Percentiles rank a stretch among this genome's conserved stretches.
Conservation (phyloP, 2,888 invertebrate genomes). For the Chironomus tentans region DNA sequence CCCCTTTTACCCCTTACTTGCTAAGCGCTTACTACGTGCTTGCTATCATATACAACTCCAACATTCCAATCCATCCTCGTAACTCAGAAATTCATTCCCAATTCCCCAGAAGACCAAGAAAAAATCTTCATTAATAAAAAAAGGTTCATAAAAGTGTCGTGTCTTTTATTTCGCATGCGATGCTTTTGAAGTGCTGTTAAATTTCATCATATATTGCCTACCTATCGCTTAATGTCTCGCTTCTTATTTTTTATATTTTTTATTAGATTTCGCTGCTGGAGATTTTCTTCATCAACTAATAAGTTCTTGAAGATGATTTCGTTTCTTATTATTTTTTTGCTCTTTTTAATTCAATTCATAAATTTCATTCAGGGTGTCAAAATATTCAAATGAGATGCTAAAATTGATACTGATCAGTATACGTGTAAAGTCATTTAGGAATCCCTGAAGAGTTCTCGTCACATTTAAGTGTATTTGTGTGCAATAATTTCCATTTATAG, state of each 20-base stretch:
- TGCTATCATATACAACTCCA: no score
- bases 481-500: no score
- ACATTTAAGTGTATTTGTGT: no score
- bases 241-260: conserved; percentile 4
- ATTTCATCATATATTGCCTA: conserved; percentile 15
- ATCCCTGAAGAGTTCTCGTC: background rate
- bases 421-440: background rate
- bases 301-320: background rate
- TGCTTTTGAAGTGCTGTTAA: conserved; percentile 17
- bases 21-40: no score
- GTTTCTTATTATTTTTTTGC: background rate
- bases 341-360: no score
- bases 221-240: background rate
- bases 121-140: background rate
- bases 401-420: background rate
- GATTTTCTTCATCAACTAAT: conserved; percentile 16
- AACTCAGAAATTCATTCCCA: no score
- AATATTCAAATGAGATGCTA: conserved; percentile 1
- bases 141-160: background rate
- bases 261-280: conserved; percentile 26
- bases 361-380: background rate
- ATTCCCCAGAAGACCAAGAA: no score
- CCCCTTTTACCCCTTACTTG: no score
- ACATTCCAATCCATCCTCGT: no score
- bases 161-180: background rate